A percentile compares a stretch with the other conserved stretches of the same genome.
Conservation (phyloP, 2,113 vertebrate species). For the Oncorhynchus tshawytscha region DNA sequence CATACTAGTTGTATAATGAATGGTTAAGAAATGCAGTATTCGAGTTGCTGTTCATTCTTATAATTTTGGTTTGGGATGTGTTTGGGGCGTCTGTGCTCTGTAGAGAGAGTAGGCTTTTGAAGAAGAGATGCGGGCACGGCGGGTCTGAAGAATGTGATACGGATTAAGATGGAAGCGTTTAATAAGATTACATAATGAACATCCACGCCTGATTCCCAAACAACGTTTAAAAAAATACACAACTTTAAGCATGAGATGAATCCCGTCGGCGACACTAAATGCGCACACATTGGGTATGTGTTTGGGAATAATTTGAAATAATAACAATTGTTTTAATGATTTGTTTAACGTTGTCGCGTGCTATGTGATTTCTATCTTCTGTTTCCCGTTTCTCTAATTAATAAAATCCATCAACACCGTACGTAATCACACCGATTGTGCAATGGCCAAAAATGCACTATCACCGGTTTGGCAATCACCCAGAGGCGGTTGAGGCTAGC, state of each 20-base stretch:
- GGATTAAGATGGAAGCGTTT: neutral
- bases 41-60: neutral
- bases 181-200: neutral
- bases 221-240: neutral
- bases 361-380: slow-evolving; percentile 1
- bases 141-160: neutral
- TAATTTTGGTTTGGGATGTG: neutral
- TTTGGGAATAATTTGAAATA: neutral
- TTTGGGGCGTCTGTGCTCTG: neutral
- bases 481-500: neutral
- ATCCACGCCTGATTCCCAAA: neutral
- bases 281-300: neutral
- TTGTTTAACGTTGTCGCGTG: neutral
- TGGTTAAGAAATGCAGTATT: too few relatives aligned
- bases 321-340: too few relatives aligned
- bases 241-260: neutral
- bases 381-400: slow-evolving; percentile 20
- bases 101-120: neutral
- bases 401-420: neutral
- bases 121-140: neutral
- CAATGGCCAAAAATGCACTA: slow-evolving; percentile 39
- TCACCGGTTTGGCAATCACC: slow-evolving; percentile 38
- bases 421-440: neutral
- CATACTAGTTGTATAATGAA: neutral
- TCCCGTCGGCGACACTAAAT: neutral